Conservation (phyloP, 1,140 invertebrate genomes). For the Diachasma alloeum region DNA sequence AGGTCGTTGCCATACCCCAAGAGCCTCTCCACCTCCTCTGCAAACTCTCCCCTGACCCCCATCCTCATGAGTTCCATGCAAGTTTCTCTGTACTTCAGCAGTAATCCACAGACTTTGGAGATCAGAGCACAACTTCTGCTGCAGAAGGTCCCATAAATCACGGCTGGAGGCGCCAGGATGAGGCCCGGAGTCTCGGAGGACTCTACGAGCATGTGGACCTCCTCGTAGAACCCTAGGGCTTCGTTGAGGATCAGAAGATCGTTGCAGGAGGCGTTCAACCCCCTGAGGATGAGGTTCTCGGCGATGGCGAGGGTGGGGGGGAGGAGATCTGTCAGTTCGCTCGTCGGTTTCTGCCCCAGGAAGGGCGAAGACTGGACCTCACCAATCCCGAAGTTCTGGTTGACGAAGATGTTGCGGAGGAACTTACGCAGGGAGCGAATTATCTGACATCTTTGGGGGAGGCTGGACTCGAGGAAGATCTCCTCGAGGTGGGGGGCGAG, state of each 20-base stretch:
- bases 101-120: constrained; percentile 49
- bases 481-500: constrained; percentile 45
- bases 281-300: constrained; percentile 42
- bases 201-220: constrained; percentile 41
- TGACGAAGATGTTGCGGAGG: constrained; percentile 50
- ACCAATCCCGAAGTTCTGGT: constrained; percentile 34
- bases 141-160: constrained; percentile 54
- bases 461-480: constrained; percentile 49
- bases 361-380: constrained; percentile 40
- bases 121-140: constrained; percentile 42
- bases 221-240: constrained; percentile 53
- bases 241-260: constrained; percentile 44
- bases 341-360: constrained; percentile 40
- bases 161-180: constrained; percentile 46
- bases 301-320: constrained; percentile 31
- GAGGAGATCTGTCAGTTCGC: constrained; percentile 41
- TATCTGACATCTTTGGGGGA: constrained; percentile 51
- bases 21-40: constrained; percentile 16
- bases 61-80: constrained; percentile 13
- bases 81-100: constrained; percentile 45
- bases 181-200: constrained; percentile 34
- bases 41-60: constrained; percentile 13
- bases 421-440: constrained; percentile 43
- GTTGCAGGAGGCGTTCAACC: constrained; percentile 46
- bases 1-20: constrained; percentile 43